Evolutionary conservation across 2,888 invertebrate genomes (phyloP), one percentile per base, ranked within the genome.

Genomic region (Dione vanillae): DNA sequence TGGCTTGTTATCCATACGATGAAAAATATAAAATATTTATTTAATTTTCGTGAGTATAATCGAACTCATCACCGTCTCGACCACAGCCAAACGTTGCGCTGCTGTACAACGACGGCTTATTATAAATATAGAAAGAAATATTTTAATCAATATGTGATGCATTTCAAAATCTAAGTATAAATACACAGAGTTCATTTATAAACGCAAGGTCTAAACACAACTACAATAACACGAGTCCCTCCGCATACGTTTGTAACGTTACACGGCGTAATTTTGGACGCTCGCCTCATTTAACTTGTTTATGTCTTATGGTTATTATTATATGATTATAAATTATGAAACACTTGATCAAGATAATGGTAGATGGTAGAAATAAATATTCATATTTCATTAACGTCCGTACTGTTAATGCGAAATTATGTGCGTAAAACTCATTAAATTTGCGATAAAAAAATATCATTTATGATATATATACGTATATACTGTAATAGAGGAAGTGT

Each of bases 201-300:
- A 54, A 54, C 35, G 54, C 54, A 54, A 54, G n/a, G 54, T 52
- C n/a, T 52, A 52, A 52, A 52, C 52, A 35, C 27, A 52, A 35
- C 52, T 52, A 52, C 27, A 49, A 27, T 35, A n/a, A 52, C 35
- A 35, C 35, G 52, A 52, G 35, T 16, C 37, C 54, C 37, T 56
- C 54, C 16, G 11, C 37, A 61, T 45, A 78, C 78, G 75, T 79
- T 80, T 71, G 80, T 79, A 78, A 77, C 78, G 76, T 78, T 79
- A 78, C 78, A 82, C 80, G 80, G 80, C 78, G 82, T 81, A 84
- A 86, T 85, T 84, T 82, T 77, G 80, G 80, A 79, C 79, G 76
- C 82, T 83, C 83, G 85, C 85, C 86, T 87, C 86, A 87, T 87
- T 87, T 85, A 88, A 80, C 83, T 77, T 84, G 82, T 82, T 85